These are phyloP conservation scores for Meriones unguiculatus DNA, from an alignment of 2,113 vertebrate species.

Conservation along the genomic window DNA sequence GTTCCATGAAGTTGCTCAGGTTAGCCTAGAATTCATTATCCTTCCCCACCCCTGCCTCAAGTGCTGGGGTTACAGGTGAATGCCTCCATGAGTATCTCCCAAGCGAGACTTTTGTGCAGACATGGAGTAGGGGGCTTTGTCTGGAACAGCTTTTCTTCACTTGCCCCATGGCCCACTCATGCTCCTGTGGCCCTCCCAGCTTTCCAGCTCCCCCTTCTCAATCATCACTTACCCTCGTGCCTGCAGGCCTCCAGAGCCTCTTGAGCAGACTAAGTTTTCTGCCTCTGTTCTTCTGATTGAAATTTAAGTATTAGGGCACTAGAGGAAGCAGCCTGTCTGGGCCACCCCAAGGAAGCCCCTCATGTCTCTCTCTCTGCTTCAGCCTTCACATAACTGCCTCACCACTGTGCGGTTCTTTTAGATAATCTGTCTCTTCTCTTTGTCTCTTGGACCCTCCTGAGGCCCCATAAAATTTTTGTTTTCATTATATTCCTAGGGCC, in stretches of 20 bases:
- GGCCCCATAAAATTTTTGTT: background rate
- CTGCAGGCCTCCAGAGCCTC: background rate
- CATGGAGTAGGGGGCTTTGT: background rate
- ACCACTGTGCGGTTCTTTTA: background rate
- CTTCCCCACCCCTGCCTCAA: background rate
- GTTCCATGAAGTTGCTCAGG: background rate
- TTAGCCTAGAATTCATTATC: background rate
- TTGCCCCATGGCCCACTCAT: accelerated
- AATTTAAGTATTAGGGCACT: background rate
- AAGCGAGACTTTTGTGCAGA: background rate
- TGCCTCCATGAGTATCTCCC: too few relatives aligned
- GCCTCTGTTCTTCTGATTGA: background rate
- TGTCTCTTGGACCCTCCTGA: background rate
- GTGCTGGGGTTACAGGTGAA: background rate
- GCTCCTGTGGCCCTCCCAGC: background rate
- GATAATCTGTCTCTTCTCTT: background rate
- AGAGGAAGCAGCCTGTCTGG: background rate
- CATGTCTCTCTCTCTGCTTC: too few relatives aligned
- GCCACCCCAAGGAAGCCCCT: background rate
- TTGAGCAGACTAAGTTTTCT: background rate
- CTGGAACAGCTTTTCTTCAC: accelerated
- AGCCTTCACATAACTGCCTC: background rate
- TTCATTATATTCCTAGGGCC: too few relatives aligned
- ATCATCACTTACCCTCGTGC: accelerated
- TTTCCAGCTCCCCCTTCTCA: background rate